Base-by-base conservation (phyloP, 2,113 vertebrate genomes). In the Lepus americanus region DNA sequence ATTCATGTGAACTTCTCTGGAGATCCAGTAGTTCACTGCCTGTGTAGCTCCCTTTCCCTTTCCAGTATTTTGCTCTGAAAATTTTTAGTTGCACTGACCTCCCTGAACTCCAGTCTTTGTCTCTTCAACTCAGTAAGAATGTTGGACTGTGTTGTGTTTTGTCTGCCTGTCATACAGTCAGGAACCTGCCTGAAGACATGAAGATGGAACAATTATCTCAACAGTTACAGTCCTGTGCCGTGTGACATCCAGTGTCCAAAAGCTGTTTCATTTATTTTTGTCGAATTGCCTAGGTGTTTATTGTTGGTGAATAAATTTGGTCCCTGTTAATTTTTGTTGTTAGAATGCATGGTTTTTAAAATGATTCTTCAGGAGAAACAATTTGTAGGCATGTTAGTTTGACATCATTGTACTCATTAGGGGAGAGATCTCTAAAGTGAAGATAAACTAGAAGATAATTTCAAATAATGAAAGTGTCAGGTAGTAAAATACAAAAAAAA, bases 281-380 rank as follows among this genome's bases (percentile, higher is more conserved):
- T 87, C 39, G 85, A 53, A 17, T 74, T 91, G 14, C 70, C 51
- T 92, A 39, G 31, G 22, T 66, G 25, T 90, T 70, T 76, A 55
- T 53, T 53, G 1, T 86, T 55, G 25, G 49, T 87, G 17, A 64
- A 53, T 33, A 70, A 81, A n/a, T 90, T 16, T 72, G 49, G 44
- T 76, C 17, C 53, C 33, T 72, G 4, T 87, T 88, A 33, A 59
- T 92, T 12, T n/a, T 90, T 55, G 17, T 77, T 94, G 55, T 72
- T 87, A 61, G 39, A 91, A 59, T 11, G 70, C 20, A 31, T 85
- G 23, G 33, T 81, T 70, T 95, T 93, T 82, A 12, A 66, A 79
- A 83, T 17, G n/a, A 3, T 39, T 80, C 59, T 77, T 84, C 66
- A 59, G 73, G 49, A 83, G 64, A 79, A 79, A 29, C 19, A 59